Conservation (phyloP, 2,113 vertebrate genomes). For the Chrysochloris asiatica region DNA sequence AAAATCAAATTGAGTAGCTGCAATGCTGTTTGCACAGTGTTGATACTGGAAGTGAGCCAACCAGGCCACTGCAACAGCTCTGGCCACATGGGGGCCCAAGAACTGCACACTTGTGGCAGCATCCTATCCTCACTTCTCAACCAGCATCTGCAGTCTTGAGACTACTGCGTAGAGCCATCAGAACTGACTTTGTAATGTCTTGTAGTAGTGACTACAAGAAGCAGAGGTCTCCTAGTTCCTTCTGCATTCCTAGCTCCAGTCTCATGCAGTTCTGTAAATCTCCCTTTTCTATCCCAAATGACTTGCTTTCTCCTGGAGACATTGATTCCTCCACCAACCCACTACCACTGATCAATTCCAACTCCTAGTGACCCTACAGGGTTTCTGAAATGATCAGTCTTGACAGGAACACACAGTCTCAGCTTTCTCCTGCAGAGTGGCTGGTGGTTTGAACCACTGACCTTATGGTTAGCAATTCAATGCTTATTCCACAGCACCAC, state of each 20-base stretch:
- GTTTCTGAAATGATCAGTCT: too few species aligned
- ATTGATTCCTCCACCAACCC: neutral
- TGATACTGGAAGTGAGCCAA: neutral
- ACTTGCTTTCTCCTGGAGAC: neutral
- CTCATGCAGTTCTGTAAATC: neutral
- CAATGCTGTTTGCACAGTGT: neutral
- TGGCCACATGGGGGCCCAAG: neutral
- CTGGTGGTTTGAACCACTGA: too few species aligned
- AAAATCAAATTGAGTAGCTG: neutral
- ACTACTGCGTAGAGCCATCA: neutral
- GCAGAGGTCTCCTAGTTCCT: neutral
- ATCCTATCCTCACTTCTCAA: neutral
- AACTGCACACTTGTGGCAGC: too few species aligned
- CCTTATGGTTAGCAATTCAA: too few species aligned
- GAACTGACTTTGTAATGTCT: too few species aligned
- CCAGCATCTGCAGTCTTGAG: neutral
- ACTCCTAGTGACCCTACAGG: too few species aligned
- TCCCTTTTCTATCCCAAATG: neutral
- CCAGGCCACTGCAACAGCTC: neutral
- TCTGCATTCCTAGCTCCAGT: neutral
- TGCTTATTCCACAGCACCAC: too few species aligned
- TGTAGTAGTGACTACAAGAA: too few species aligned
- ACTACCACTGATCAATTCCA: too few species aligned
- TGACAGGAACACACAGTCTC: too few species aligned
- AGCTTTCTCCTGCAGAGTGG: too few species aligned